phyloP scores from a whole-genome alignment of 2,797 vertebrate genomes.

The Cryptoprocta ferox region DNA sequence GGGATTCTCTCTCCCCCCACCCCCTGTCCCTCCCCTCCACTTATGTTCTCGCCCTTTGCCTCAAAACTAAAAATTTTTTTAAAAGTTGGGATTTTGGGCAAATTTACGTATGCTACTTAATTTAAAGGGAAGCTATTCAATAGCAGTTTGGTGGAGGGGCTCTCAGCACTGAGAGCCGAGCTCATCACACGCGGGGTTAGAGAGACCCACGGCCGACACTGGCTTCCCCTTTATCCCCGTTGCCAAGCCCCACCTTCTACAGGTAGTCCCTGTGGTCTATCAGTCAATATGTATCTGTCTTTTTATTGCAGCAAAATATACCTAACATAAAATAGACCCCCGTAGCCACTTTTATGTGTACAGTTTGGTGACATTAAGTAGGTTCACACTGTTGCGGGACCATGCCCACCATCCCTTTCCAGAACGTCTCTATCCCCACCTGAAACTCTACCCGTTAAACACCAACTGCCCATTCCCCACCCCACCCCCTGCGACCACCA shows the following conservation, averaged over 20 bases:
- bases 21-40: too few species aligned
- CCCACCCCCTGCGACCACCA: not conserved
- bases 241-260: not conserved
- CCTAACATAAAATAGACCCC: not conserved
- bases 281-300: not conserved
- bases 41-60: too few species aligned
- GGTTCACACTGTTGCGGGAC: not conserved
- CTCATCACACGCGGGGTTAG: not conserved
- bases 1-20: too few species aligned
- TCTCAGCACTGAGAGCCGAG: not conserved
- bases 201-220: fast-evolving
- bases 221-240: not conserved
- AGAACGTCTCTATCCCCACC: not conserved
- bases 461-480: not conserved
- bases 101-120: not conserved
- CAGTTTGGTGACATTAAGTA: not conserved
- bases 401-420: too few species aligned
- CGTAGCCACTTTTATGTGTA: not conserved
- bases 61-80: too few species aligned
- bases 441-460: not conserved
- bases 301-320: not conserved
- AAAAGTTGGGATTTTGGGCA: not conserved
- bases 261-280: not conserved
- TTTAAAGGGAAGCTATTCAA: not conserved
- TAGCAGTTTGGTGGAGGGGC: not conserved